Conservation (phyloP, 2,888 invertebrate genomes). For the Orchesellides sinensis region DNA sequence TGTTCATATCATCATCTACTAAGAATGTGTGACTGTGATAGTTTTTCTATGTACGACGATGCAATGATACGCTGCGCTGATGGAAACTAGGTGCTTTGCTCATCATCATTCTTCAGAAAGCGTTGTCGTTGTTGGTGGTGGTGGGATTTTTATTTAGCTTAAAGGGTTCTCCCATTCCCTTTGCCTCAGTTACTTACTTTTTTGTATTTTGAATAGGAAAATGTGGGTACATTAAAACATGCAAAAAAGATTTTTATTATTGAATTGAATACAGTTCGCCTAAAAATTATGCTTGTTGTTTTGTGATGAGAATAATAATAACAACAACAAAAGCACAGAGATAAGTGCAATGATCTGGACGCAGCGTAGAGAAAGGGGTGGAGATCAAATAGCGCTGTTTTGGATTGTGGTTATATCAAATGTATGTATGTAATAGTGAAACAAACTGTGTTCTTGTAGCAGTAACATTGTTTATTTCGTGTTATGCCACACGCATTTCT, state of each 20-base stretch:
- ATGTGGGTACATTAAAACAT: too few relatives aligned
- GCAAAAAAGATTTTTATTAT: too few relatives aligned
- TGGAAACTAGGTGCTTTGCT: neutral
- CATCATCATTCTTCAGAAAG: neutral
- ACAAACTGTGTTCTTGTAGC: constrained; percentile 9
- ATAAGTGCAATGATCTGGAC: constrained; percentile 55
- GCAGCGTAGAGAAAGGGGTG: constrained; percentile 53
- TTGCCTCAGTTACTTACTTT: neutral
- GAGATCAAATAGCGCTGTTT: constrained; percentile 22
- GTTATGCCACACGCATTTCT: constrained; percentile 14
- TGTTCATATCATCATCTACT: neutral
- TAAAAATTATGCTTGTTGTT: neutral
- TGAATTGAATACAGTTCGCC: neutral
- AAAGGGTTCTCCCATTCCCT: neutral
- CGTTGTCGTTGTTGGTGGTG: neutral
- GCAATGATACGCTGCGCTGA: too few relatives aligned
- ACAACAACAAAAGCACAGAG: neutral
- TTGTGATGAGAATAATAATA: neutral
- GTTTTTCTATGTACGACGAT: neutral
- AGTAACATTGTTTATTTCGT: neutral
- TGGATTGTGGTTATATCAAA: constrained; percentile 24
- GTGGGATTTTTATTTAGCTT: neutral
- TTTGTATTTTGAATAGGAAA: too few relatives aligned
- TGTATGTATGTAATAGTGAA: too few relatives aligned
- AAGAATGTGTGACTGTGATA: neutral